Base-by-base conservation (phyloP, 2,888 invertebrate species). In the Stenchaetothrips biformis region DNA sequence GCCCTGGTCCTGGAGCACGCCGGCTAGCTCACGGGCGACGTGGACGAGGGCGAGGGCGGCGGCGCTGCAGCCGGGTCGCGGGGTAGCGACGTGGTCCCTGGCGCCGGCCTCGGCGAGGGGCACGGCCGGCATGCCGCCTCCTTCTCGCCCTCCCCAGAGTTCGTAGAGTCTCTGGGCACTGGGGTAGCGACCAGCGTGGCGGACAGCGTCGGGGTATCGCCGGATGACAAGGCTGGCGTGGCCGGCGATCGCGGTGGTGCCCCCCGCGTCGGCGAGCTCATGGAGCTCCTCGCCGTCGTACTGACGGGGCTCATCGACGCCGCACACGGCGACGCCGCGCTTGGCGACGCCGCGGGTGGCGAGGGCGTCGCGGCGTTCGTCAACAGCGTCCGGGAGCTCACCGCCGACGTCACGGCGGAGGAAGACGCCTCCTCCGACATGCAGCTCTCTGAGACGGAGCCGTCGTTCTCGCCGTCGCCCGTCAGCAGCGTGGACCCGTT, bases 401-500 rank as follows among this genome's bases (percentile, higher is more conserved):
- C 21, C n/a, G 11, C 67, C 25, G 67, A 7, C 21, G 67, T 25
- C 21, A 25, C 21, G 9, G 11, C 21, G 67, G 67, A 25, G 67
- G 67, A 74, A 25, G 25, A 25, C 1, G 67, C 18, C 53, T 53
- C 67, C 67, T 74, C 67, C 21, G 67, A 74, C 21, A 74, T 25
- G 67, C 25, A 74, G 67, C 67, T 74, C 21, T 21, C 67, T 11
- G 67, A 74, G 21, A 74, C 67, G 25, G 67, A 74, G 25, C 67
- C 67, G 25, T 74, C 67, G 21, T 25, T 25, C 7, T 74, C 67
- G 67, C 67, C 67, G 67, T 74, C 67, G 7, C 67, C 67, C 21
- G 67, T 21, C 9, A 74, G 67, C 67, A 74, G 21, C 25, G 67
- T 74, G 67, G 67, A 74, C 25, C 67, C 67, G 67, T 74, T 74